Evolutionary conservation across 2,888 invertebrate genomes (phyloP), one percentile per base, ranked within the genome.

Genomic region (Macrophya annulata): DNA sequence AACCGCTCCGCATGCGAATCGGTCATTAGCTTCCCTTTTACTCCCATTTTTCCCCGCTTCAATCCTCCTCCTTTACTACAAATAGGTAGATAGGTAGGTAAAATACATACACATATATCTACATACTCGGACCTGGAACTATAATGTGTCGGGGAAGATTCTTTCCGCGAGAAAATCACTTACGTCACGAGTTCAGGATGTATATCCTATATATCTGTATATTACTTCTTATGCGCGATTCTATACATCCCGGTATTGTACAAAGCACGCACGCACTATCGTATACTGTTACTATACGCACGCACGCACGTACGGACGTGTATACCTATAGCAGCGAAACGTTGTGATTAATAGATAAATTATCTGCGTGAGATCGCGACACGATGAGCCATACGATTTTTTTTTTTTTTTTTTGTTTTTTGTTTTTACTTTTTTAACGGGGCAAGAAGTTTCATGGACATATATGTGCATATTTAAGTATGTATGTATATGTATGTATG

Each of bases 1-100:
- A 83, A 65, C 68, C 31, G 59, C 59, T 43, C 68, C 87, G 88
- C 91, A 91, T 91, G 91, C 91, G 89, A 91, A 90, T 88, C 89
- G 89, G 86, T 87, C 91, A 91, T 91, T 91, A 91, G 89, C 86
- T 81, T 43, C 21, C 43, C 31, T 40, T n/a, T 51, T 45, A 17
- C 6, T n/a, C 55, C 55, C 51, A 15, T 51, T 81, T 17, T 17
- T 9, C 37, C 55, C 59, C 59, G 17, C 43, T 8, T 15, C 51
- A 25, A 55, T 77, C 55, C 51, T 55, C 51, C 15, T n/a, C 59
- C 79, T 51, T 31, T 17, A 9, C 40, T 37, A 37, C 68, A 17
- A 48, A 10, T 68, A 37, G 43, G n/a, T 68, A 68, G 4, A 5
- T 31, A 21, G 5, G 15, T 31, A n/a, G n/a, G n/a, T n/a, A n/a